Base-by-base conservation (phyloP, 1,140 invertebrate genomes). In the Sesamia nonagrioides region DNA sequence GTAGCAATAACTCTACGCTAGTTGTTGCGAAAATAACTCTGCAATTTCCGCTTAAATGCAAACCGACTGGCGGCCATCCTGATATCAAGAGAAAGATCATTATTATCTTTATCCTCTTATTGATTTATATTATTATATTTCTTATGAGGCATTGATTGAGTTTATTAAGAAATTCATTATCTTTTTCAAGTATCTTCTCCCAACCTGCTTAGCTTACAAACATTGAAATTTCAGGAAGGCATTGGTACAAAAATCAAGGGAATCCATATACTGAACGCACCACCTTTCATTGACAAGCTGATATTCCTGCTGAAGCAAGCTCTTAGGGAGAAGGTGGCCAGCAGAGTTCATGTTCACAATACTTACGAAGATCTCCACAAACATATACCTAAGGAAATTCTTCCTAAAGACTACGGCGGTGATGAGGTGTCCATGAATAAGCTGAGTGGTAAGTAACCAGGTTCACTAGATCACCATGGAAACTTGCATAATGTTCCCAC, bases 241-340 rank as follows among this genome's bases (percentile, higher is more conserved):
- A 96, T 96, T 61, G 96, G 96, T 0, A 90, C 95, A 33, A 95
- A 96, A 89, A 95, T 96, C 78, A 96, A 96, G 86, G 96, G 96
- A 6, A 95, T 96, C 74, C 96, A 97, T 85, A 96, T 96, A 81
- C 83, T 96, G 56, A 95, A 96, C 82, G 94, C 95, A 0, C 95
- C 95, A 9, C 84, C 88, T 17, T 95, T 94, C 78, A 89, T 95
- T 17, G 95, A 96, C 78, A 94, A 90, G 78, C 77, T 95, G 35
- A 79, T 96, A 13, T 91, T 88, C 54, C 54, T 96, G 58, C 72
- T 95, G n/a, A 96, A 95, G 84, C 90, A 92, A 74, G 87, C 88
- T 15, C 83, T 96, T 5, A 94, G 94, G 79, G 92, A 95, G 60
- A 96, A 96, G 85, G 86, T 96, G 8, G 93, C 91, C 0, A 90